Conservation (phyloP, 2,888 invertebrate genomes). For the Glaucopsyche alexis region DNA sequence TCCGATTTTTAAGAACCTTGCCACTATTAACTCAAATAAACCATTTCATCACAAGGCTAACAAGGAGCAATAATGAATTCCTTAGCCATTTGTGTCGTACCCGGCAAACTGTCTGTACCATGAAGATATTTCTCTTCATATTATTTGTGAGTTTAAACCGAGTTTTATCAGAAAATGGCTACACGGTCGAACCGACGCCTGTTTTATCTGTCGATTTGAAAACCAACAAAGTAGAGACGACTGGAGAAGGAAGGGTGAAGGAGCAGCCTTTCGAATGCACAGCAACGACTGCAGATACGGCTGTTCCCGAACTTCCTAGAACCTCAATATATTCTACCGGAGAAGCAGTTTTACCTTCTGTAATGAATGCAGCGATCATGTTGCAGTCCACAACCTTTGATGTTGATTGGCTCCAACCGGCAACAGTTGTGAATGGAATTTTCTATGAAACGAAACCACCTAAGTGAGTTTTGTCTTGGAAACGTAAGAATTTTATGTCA, state of each 20-base stretch:
- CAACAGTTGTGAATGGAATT: background rate
- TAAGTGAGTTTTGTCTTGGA: background rate
- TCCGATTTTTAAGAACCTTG: slow-evolving; percentile 17
- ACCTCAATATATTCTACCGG: background rate
- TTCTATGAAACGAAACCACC: slow-evolving; percentile 5
- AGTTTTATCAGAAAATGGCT: background rate
- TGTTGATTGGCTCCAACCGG: background rate
- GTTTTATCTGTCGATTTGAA: background rate
- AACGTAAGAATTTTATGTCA: too few species aligned
- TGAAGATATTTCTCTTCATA: background rate
- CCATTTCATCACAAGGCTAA: slow-evolving; percentile 13
- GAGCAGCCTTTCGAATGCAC: background rate
- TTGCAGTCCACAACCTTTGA: background rate
- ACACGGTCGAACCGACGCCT: background rate
- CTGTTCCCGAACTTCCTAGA: background rate
- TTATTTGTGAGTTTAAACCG: background rate
- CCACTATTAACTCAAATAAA: slow-evolving; percentile 4
- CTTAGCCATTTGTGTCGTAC: slow-evolving; percentile 12
- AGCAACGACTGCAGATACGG: background rate
- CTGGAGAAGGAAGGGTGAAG: background rate
- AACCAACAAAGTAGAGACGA: background rate
- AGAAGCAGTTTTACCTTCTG: background rate
- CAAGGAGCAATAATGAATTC: slow-evolving; percentile 10
- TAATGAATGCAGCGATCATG: background rate
- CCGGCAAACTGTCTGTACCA: background rate